Percentiles rank a stretch among this genome's conserved stretches.
These are phyloP conservation scores for Watsonalla cultraria DNA, from an alignment of 2,888 invertebrate genomes.

Conservation along the genomic window DNA sequence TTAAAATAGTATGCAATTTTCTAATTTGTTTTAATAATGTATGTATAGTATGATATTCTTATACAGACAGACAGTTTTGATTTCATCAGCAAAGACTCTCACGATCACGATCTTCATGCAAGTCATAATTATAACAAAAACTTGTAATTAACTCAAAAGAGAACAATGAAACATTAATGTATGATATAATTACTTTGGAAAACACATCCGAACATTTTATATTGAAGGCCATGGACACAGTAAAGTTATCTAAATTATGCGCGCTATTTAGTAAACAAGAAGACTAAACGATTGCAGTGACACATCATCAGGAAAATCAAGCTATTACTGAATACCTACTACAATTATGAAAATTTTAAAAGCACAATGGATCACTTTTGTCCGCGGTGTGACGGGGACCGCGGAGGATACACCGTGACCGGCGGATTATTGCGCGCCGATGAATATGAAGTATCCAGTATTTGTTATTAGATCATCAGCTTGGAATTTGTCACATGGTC, in stretches of 20 bases:
- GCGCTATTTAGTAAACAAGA: constrained; percentile 18
- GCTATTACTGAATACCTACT: not conserved
- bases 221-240: constrained; percentile 24
- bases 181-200: constrained; percentile 14
- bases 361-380: not conserved
- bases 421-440: constrained; percentile 7
- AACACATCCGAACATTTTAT: constrained; percentile 29
- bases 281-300: constrained; percentile 4
- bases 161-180: constrained; percentile 10
- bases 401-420: constrained; percentile 5
- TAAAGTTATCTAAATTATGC: constrained; percentile 31
- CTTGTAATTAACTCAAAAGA: not conserved
- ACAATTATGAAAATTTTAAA: too few relatives aligned
- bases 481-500: constrained; percentile 33
- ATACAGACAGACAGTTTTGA: too few relatives aligned
- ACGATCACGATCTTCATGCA: too few relatives aligned
- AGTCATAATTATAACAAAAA: too few relatives aligned
- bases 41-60: too few relatives aligned
- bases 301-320: constrained; percentile 21
- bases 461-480: constrained; percentile 38
- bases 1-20: too few relatives aligned
- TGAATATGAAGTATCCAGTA: constrained; percentile 14
- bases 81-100: not conserved
- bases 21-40: too few relatives aligned
- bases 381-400: not conserved